Conservation (phyloP, 2,113 vertebrate genomes). For the Rattus norvegicus region GRCr8 NC_086023.1:139740001-139740500, state of each 20-base stretch:
- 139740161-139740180: not conserved
- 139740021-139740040: not conserved
- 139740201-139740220: conserved; percentile 4
- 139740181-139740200: not conserved
- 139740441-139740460: not conserved
- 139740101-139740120: not conserved
- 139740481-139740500: not conserved
- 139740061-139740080: not conserved
- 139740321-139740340: not conserved
- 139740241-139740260: not conserved
- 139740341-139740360: not conserved
- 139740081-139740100: not conserved
- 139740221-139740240: not conserved
- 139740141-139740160: not conserved
- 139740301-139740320: not conserved
- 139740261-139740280: not conserved
- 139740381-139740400: not conserved
- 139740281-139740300: accelerated
- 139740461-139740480: conserved; percentile 48
- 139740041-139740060: not conserved
- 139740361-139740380: not conserved
- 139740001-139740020: not conserved
- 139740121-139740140: not conserved
- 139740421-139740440: not conserved
- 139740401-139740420: too few relatives aligned